These are phyloP conservation scores for Falco rusticolus DNA, from an alignment of 2,797 vertebrate species.

Conservation along the genomic window DNA sequence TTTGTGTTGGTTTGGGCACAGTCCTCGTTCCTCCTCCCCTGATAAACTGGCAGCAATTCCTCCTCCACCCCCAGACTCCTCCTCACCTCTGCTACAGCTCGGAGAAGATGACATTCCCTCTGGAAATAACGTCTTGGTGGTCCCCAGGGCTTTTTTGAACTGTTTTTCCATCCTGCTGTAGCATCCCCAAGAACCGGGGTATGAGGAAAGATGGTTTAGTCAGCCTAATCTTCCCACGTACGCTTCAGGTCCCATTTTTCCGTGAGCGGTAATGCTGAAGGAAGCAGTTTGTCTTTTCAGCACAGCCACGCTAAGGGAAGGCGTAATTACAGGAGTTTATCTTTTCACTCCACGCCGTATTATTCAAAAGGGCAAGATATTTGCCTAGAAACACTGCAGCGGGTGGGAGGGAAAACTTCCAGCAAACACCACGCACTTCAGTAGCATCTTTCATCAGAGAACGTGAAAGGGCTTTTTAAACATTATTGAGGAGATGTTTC, in stretches of 20 bases:
- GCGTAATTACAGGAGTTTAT: constrained; percentile 20
- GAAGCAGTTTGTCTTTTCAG: background rate
- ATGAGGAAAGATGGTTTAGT: background rate
- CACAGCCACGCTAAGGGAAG: background rate
- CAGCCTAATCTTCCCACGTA: background rate
- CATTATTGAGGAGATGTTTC: background rate
- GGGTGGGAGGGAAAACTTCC: background rate
- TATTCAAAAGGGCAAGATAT: constrained; percentile 26
- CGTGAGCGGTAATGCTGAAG: background rate
- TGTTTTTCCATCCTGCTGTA: background rate
- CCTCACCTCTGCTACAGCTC: background rate
- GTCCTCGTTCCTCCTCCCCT: background rate
- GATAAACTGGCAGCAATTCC: background rate
- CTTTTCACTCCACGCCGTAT: background rate
- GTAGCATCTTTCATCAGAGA: background rate
- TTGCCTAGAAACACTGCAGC: background rate
- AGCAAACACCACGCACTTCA: background rate
- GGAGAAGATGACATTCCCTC: background rate
- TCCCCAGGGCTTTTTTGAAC: background rate
- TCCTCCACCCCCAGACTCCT: background rate
- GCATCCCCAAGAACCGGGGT: background rate
- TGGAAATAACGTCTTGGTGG: background rate
- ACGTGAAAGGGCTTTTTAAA: background rate
- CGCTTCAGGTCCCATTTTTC: background rate
- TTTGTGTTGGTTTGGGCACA: background rate